Evolutionary conservation across 2,797 vertebrate genomes (phyloP).

Genomic region (Glossophaga mutica): DNA sequence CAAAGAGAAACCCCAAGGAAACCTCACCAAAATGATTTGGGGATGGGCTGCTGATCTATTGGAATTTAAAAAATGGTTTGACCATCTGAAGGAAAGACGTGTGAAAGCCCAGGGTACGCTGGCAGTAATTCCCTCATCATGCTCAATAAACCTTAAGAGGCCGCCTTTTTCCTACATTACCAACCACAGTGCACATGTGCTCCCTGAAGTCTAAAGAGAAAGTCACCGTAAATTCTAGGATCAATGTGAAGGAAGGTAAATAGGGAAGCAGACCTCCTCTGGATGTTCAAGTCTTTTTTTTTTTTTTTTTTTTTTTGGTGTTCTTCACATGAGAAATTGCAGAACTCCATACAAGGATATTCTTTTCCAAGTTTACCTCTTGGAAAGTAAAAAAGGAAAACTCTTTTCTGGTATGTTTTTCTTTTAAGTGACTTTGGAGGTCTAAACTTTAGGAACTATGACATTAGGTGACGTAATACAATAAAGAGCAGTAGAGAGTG

Average conservation of each 20-base stretch:
- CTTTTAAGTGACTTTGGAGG: not conserved
- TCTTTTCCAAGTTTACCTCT: not conserved
- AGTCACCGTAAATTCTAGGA: not conserved
- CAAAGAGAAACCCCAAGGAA: not conserved
- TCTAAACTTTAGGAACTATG: not conserved
- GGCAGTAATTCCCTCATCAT: not conserved
- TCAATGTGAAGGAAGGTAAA: not conserved
- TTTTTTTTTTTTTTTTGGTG: not conserved
- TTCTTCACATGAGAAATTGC: not conserved
- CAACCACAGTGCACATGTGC: not conserved
- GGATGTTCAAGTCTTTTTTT: not conserved
- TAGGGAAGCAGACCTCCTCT: not conserved
- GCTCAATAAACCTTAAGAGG: not conserved
- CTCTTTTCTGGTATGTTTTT: not conserved
- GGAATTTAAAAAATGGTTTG: not conserved
- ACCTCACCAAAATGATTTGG: not conserved
- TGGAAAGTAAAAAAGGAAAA: not conserved
- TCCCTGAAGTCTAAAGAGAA: not conserved
- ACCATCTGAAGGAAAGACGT: not conserved
- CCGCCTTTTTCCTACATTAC: not conserved
- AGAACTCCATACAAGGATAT: not conserved
- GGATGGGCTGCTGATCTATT: not conserved
- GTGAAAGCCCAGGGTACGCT: not conserved
- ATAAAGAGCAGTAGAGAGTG: not conserved
- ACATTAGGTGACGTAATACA: not conserved